Conservation (phyloP, 2,888 invertebrate genomes). For the Emesis russula region DNA sequence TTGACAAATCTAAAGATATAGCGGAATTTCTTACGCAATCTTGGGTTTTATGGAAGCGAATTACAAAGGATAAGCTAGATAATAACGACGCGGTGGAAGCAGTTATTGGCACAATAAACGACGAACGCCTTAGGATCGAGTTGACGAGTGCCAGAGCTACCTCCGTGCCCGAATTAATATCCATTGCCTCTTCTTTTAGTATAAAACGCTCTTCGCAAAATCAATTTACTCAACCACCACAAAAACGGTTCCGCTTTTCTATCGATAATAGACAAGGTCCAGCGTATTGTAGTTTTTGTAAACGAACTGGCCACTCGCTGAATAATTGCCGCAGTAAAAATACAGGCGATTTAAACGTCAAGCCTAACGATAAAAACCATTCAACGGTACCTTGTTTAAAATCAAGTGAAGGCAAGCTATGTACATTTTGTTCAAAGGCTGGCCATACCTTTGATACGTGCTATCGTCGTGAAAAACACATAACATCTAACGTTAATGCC, state of each 20-base stretch:
- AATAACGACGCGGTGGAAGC: slow-evolving; percentile 67
- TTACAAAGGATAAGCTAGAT: slow-evolving; percentile 84
- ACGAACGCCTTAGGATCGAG: too few relatives aligned
- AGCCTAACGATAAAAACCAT: too few relatives aligned
- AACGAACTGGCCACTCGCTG: too few relatives aligned
- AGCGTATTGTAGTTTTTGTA: too few relatives aligned
- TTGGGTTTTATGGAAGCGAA: slow-evolving; percentile 86
- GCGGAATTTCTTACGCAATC: slow-evolving; percentile 85
- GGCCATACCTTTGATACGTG: slow-evolving; percentile 84
- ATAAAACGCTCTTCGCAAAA: slow-evolving; percentile 6
- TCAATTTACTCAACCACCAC: too few relatives aligned
- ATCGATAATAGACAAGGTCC: too few relatives aligned
- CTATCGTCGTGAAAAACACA: slow-evolving; percentile 74
- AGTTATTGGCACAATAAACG: too few relatives aligned
- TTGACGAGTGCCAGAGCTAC: slow-evolving; percentile 79
- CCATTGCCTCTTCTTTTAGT: slow-evolving; percentile 82
- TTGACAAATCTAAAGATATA: slow-evolving; percentile 55
- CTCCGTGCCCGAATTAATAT: slow-evolving; percentile 61
- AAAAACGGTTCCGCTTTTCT: too few relatives aligned
- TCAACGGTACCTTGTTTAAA: too few relatives aligned
- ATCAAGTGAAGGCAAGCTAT: slow-evolving; percentile 28
- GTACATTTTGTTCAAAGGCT: slow-evolving; percentile 73
- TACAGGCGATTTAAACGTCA: too few relatives aligned
- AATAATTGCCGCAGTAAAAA: too few relatives aligned
- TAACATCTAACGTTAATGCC: slow-evolving; percentile 70